Percentiles rank a stretch among this genome's conserved stretches.
phyloP scores from a whole-genome alignment of 2,113 vertebrate genomes.

The Odontesthes bonariensis region DNA sequence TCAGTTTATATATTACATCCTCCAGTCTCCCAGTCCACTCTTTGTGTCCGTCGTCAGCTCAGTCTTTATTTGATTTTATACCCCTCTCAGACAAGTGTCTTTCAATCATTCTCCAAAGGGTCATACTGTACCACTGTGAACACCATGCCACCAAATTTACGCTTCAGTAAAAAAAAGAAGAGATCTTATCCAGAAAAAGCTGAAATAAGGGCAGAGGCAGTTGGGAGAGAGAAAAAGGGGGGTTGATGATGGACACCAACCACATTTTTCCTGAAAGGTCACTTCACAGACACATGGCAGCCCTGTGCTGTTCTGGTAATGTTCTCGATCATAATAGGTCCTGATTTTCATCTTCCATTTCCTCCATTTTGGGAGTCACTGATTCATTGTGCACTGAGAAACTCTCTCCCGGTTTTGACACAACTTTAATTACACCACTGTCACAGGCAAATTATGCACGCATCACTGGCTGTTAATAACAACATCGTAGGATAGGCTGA shows the following conservation, averaged over 20 bases:
- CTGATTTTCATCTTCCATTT: conserved; percentile 67
- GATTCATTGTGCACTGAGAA: conserved; percentile 43
- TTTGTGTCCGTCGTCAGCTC: conserved; percentile 16
- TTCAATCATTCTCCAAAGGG: conserved; percentile 63
- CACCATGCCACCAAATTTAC: conserved; percentile 54
- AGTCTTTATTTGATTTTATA: conserved; percentile 76
- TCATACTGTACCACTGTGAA: conserved; percentile 54
- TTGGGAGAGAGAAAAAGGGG: conserved; percentile 18
- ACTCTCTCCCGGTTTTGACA: conserved; percentile 41
- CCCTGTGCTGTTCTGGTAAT: conserved; percentile 78
- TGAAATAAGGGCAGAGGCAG: conserved; percentile 28
- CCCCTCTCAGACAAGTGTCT: conserved; percentile 72
- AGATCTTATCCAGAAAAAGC: conserved; percentile 19
- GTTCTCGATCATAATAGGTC: conserved; percentile 74
- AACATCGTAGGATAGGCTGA: conserved; percentile 47
- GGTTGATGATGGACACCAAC: conserved; percentile 62
- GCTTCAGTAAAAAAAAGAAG: conserved; percentile 41
- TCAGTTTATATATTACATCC: conserved; percentile 22
- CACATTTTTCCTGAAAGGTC: conserved; percentile 88
- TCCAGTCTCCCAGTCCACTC: conserved; percentile 18
- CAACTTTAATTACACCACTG: conserved; percentile 58
- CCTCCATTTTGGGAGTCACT: conserved; percentile 51
- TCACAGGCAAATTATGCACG: conserved; percentile 47
- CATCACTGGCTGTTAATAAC: conserved; percentile 46
- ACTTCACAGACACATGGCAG: conserved; percentile 80